Evolutionary conservation across 2,113 vertebrate species (phyloP).

Genomic region (Emydocephalus ijimae): DNA sequence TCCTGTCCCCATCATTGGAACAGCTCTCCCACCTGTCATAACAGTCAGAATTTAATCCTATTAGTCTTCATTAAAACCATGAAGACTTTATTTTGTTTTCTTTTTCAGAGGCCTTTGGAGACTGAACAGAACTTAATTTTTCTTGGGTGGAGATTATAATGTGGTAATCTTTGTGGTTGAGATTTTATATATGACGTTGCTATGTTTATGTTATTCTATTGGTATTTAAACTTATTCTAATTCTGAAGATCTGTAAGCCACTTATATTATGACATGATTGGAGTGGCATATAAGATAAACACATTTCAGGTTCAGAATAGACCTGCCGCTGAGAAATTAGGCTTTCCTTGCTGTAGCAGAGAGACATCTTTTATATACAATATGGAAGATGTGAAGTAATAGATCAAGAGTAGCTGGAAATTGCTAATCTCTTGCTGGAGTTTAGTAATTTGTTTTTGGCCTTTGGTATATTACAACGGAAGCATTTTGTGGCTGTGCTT

Average conservation of each 20-base stretch:
- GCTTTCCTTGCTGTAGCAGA: neutral
- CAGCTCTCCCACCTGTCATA: neutral
- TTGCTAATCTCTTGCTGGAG: conserved; percentile 52
- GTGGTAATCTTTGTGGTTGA: neutral
- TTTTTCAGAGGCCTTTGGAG: neutral
- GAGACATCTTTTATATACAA: conserved; percentile 7
- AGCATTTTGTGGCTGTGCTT: conserved; percentile 45
- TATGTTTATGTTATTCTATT: neutral
- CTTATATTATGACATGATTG: neutral
- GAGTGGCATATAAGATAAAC: neutral
- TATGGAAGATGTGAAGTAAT: conserved; percentile 23
- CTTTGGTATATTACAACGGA: conserved; percentile 54
- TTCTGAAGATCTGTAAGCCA: neutral
- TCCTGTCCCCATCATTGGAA: neutral
- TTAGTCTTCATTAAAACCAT: neutral
- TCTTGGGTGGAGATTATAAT: neutral
- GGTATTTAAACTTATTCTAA: neutral
- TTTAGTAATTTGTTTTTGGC: conserved; percentile 50
- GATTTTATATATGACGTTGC: neutral
- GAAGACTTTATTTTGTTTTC: too few species aligned
- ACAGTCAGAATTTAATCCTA: neutral
- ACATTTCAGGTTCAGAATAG: conserved; percentile 5
- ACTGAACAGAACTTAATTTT: neutral
- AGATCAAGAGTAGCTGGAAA: conserved; percentile 49
- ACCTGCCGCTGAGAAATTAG: neutral